Conservation (phyloP, 30 jellyfish, hydroid and myxozoan species). For the Chrysaora quinquecirrha region DNA sequence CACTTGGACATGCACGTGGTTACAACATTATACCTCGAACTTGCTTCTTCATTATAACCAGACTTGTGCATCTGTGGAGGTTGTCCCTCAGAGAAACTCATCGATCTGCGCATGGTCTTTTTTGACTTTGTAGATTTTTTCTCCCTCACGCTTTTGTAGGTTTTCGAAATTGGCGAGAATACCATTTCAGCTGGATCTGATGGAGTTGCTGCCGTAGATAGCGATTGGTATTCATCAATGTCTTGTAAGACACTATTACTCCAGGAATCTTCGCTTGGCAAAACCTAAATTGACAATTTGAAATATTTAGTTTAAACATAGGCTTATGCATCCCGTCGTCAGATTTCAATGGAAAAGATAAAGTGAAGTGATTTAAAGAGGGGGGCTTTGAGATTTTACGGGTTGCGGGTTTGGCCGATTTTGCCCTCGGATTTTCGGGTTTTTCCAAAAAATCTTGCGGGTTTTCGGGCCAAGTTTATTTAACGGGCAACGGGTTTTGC, state of each 20-base stretch:
- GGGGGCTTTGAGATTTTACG: too few species aligned
- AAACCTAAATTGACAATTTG: neutral
- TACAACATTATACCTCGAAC: conserved; percentile 82
- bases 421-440: too few species aligned
- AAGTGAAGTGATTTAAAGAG: too few species aligned
- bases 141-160: conserved; percentile 41
- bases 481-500: too few species aligned
- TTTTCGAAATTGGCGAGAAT: conserved; percentile 48
- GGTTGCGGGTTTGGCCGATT: too few species aligned
- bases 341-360: too few species aligned
- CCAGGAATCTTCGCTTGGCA: neutral
- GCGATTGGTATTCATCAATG: neutral
- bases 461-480: too few species aligned
- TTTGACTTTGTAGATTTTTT: conserved; percentile 21
- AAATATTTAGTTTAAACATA: too few species aligned
- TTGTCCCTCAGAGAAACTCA: conserved; percentile 91
- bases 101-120: conserved; percentile 81
- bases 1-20: conserved; percentile 31
- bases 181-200: conserved; percentile 7
- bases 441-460: too few species aligned
- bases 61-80: conserved; percentile 72
- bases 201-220: neutral
- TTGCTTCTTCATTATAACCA: conserved; percentile 85
- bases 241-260: neutral
- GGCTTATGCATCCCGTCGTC: too few species aligned